A percentile compares a stretch with the other conserved stretches of the same genome.
Evolutionary conservation across 2,113 vertebrate species (phyloP).

Genomic region (Suncus etruscus): DNA sequence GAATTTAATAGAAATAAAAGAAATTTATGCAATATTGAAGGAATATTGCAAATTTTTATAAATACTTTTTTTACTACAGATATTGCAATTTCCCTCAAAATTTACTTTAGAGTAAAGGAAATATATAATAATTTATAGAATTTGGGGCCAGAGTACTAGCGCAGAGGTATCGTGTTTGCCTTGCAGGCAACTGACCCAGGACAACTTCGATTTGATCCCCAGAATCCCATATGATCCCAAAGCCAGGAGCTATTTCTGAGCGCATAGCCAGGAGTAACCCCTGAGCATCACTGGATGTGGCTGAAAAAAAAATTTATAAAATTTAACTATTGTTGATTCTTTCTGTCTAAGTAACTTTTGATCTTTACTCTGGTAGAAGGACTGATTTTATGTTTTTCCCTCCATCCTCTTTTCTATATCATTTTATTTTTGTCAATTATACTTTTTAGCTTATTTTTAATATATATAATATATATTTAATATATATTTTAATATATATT

Average conservation of each 20-base stretch:
- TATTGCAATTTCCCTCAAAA: neutral
- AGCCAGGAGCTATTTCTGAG: too few relatives aligned
- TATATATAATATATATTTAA: neutral
- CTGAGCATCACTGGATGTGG: too few relatives aligned
- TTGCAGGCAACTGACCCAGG: too few relatives aligned
- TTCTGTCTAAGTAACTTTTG: neutral
- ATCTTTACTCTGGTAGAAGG: neutral
- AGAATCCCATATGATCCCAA: too few relatives aligned
- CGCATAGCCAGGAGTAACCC: too few relatives aligned
- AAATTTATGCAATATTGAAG: neutral
- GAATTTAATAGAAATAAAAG: constrained; percentile 13
- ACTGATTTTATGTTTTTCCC: neutral
- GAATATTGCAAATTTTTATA: neutral
- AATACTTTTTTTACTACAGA: neutral
- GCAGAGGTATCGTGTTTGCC: too few relatives aligned
- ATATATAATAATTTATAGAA: neutral
- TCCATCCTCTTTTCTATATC: neutral
- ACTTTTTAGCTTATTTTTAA: neutral
- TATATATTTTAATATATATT: too few relatives aligned
- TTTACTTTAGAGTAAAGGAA: neutral
- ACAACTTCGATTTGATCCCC: too few relatives aligned
- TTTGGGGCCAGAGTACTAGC: too few relatives aligned
- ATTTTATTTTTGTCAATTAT: neutral
- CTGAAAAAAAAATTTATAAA: neutral
- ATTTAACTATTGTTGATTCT: neutral